Conservation (phyloP, 2,113 vertebrate species). For the Indri indri region DNA sequence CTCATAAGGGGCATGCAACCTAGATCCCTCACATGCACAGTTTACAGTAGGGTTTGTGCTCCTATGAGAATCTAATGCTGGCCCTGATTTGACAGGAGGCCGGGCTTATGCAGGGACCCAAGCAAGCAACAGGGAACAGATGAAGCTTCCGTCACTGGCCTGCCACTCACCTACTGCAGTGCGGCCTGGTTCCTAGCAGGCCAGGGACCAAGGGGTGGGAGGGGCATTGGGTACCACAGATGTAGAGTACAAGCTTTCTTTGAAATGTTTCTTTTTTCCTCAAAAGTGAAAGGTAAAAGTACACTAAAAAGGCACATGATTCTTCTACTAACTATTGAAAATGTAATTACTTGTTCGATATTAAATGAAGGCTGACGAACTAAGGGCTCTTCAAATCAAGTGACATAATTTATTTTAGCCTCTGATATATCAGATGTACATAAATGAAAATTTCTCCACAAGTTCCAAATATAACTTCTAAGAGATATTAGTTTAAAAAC, state of each 20-base stretch:
- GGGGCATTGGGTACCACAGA: too few relatives aligned
- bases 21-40: too few relatives aligned
- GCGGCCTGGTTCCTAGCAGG: too few relatives aligned
- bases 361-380: neutral
- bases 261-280: slow-evolving; percentile 15
- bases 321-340: neutral
- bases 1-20: too few relatives aligned
- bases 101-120: too few relatives aligned
- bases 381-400: neutral
- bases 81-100: too few relatives aligned
- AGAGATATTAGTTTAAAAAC: neutral
- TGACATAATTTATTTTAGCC: neutral
- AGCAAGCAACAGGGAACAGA: too few relatives aligned
- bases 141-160: too few relatives aligned
- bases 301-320: neutral
- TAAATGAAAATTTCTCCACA: neutral
- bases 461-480: neutral
- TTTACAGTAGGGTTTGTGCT: too few relatives aligned
- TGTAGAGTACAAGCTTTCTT: neutral
- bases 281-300: slow-evolving; percentile 9
- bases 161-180: too few relatives aligned
- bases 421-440: neutral
- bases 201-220: too few relatives aligned
- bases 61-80: too few relatives aligned
- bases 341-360: slow-evolving; percentile 8